phyloP scores from a whole-genome alignment of 2,113 vertebrate genomes.

The Myocastor coypus region DNA sequence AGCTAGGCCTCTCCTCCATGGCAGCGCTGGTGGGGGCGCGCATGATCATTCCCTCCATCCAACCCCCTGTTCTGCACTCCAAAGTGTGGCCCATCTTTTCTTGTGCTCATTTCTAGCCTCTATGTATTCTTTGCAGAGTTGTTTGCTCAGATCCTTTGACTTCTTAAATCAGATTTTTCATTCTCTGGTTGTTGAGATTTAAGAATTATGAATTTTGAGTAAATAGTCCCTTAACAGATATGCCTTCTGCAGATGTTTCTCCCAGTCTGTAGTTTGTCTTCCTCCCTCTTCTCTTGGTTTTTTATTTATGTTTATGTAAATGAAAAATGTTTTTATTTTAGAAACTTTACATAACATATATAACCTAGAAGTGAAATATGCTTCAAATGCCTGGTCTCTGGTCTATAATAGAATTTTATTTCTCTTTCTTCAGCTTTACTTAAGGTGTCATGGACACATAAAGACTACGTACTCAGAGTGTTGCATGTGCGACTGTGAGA shows the following conservation, averaged over 20 bases:
- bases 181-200: not conserved
- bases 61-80: not conserved
- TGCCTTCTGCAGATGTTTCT: not conserved
- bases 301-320: not conserved
- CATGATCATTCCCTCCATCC: too few relatives aligned
- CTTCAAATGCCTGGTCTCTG: not conserved
- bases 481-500: not conserved
- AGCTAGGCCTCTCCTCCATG: too few relatives aligned
- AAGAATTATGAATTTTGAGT: not conserved
- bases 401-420: not conserved
- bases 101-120: not conserved
- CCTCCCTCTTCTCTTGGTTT: not conserved
- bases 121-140: too few relatives aligned
- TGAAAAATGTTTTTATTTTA: not conserved
- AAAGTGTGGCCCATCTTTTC: not conserved
- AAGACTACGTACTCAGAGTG: not conserved
- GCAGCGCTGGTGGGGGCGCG: not conserved
- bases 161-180: not conserved
- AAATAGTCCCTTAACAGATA: not conserved
- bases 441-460: not conserved
- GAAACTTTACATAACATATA: not conserved
- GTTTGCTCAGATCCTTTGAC: not conserved
- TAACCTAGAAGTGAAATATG: not conserved
- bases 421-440: not conserved
- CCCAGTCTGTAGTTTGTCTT: not conserved